A percentile compares a stretch with the other conserved stretches of the same genome.
Evolutionary conservation across 2,888 invertebrate genomes (phyloP).

Genomic region (Blomia tropicalis): DNA sequence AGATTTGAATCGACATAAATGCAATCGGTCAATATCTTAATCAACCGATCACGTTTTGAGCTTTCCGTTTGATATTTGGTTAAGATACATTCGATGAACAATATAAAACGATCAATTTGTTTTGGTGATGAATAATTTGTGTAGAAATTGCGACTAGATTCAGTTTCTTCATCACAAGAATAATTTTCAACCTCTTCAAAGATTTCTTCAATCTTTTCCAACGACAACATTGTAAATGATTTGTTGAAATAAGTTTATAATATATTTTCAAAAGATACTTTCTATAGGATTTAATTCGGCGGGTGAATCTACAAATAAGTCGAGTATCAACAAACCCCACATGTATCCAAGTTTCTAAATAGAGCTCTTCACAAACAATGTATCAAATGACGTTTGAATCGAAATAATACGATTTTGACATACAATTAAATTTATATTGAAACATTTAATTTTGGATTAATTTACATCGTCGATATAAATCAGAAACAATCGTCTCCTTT

Average conservation of each 20-base stretch:
- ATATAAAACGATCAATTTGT: not conserved
- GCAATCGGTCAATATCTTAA: not conserved
- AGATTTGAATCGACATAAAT: not conserved
- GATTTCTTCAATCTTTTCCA: not conserved
- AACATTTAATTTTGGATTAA: not conserved
- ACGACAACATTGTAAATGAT: not conserved
- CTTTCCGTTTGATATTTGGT: not conserved
- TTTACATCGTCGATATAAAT: too few species aligned
- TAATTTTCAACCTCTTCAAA: not conserved
- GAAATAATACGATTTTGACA: too few species aligned
- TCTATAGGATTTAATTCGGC: too few species aligned
- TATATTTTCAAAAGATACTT: too few species aligned
- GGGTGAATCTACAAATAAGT: too few species aligned
- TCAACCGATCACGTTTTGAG: not conserved
- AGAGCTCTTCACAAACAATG: too few species aligned
- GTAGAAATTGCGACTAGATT: not conserved
- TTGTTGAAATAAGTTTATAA: too few species aligned
- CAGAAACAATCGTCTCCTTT: too few species aligned
- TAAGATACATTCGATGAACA: not conserved
- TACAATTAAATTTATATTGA: too few species aligned
- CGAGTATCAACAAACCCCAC: too few species aligned
- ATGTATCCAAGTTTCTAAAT: too few species aligned
- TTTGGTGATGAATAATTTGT: not conserved
- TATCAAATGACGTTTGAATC: too few species aligned
- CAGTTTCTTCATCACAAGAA: not conserved